Conservation (phyloP, 2,888 invertebrate species). For the Coecobrya sp. region DNA sequence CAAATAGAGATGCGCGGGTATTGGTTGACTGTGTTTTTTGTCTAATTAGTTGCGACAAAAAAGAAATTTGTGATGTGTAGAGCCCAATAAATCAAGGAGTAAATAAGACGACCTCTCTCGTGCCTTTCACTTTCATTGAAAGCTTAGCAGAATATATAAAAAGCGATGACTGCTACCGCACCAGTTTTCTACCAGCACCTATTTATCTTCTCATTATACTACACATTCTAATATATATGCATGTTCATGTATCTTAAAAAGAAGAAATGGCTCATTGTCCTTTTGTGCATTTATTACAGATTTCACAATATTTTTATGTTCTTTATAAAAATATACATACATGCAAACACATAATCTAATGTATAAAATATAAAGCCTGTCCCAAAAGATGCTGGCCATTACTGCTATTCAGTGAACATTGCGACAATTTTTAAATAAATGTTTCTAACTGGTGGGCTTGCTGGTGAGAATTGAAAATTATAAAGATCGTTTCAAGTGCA, state of each 20-base stretch:
- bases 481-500: no score
- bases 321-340: neutral
- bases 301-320: neutral
- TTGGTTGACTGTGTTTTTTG: constrained; percentile 67
- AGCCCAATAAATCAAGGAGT: constrained; percentile 73
- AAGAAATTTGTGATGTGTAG: constrained; percentile 75
- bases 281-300: constrained; percentile 23
- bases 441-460: no score
- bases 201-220: constrained; percentile 14
- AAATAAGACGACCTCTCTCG: constrained; percentile 62
- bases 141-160: constrained; percentile 29
- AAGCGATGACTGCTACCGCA: constrained; percentile 53
- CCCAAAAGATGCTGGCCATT: no score
- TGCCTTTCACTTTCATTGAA: constrained; percentile 71
- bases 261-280: constrained; percentile 31
- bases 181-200: neutral
- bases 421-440: no score
- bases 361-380: neutral
- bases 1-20: constrained; percentile 58
- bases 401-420: no score
- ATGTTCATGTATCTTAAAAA: neutral
- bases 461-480: no score
- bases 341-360: neutral
- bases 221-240: neutral
- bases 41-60: constrained; percentile 76